Evolutionary conservation across 2,797 vertebrate genomes (phyloP).

Genomic region (Phataginus tricuspis): DNA sequence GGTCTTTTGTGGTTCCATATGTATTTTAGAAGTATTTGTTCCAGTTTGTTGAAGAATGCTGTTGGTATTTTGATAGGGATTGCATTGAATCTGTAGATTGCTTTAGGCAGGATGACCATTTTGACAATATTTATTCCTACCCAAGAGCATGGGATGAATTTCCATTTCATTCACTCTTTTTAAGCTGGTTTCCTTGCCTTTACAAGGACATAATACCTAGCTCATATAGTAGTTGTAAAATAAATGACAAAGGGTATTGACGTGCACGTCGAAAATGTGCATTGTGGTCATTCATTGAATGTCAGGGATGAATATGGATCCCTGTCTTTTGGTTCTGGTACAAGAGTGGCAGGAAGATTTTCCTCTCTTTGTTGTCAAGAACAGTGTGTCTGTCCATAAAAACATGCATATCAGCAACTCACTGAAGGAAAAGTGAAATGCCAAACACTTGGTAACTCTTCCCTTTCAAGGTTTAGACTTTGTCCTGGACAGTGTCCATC

Average conservation of each 20-base stretch:
- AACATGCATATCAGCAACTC: not conserved
- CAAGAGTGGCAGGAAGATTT: not conserved
- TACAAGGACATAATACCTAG: not conserved
- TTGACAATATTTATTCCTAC: too few species aligned
- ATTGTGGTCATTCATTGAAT: not conserved
- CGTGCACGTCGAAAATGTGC: not conserved
- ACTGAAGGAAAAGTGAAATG: not conserved
- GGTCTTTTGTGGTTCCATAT: too few species aligned
- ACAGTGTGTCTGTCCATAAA: not conserved
- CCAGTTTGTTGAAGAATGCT: too few species aligned
- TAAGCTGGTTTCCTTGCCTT: not conserved
- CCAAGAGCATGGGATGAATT: too few species aligned
- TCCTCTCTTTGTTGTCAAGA: not conserved
- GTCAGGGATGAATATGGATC: not conserved
- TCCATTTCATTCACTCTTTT: not conserved
- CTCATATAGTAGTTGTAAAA: not conserved
- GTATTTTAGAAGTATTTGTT: too few species aligned
- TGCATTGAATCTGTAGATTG: too few species aligned
- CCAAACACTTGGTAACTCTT: not conserved
- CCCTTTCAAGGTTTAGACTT: not conserved
- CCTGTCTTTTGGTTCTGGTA: not conserved
- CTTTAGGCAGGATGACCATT: too few species aligned
- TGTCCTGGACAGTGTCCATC: not conserved
- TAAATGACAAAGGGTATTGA: not conserved
- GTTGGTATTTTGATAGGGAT: too few species aligned